These are phyloP conservation scores for Poicephalus gulielmi DNA, from an alignment of 2,113 vertebrate species.

Conservation along the genomic window DNA sequence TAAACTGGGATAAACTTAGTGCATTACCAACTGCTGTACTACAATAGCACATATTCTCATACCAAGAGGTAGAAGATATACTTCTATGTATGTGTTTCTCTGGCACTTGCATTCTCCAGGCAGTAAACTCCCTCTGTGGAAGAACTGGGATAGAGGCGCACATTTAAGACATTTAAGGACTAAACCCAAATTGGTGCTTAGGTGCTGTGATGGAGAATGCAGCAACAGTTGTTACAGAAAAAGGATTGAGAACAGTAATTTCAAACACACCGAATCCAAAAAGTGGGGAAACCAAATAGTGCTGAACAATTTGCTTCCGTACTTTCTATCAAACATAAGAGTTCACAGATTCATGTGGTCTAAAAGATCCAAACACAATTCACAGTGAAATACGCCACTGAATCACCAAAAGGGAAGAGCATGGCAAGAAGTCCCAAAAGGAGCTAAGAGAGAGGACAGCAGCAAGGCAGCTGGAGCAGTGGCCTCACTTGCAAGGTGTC, in stretches of 20 bases:
- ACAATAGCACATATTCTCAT: background rate
- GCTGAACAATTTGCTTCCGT: background rate
- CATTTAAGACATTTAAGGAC: background rate
- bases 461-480: background rate
- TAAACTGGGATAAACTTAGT: background rate
- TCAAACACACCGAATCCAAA: background rate
- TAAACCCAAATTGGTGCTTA: background rate
- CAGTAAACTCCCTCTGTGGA: background rate
- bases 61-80: background rate
- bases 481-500: background rate
- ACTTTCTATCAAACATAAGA: background rate
- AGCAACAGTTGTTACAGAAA: background rate
- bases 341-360: background rate
- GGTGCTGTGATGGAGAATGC: background rate
- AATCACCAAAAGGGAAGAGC: background rate
- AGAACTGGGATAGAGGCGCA: background rate
- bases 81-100: background rate
- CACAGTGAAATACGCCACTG: background rate
- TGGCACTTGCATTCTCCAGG: background rate
- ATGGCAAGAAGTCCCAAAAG: background rate
- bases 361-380: background rate
- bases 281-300: background rate
- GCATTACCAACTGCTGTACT: background rate
- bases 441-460: rapidly evolving
- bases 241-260: background rate